Evolutionary conservation across 2,797 vertebrate genomes (phyloP).

Genomic region (Artibeus lituratus): DNA sequence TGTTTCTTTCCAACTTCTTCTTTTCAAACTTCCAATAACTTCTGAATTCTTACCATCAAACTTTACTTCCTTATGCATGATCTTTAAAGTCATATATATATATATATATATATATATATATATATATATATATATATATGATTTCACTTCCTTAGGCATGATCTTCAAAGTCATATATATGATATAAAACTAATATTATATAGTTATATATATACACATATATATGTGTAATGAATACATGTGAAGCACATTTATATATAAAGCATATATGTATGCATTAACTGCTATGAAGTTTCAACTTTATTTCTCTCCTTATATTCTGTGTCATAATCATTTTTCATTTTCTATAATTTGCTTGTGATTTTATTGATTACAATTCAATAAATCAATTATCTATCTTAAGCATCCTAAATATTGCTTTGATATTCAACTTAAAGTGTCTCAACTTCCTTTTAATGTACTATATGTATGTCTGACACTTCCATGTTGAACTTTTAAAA

Average conservation of each 20-base stretch:
- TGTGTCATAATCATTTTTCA: background rate
- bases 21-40: background rate
- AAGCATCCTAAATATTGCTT: background rate
- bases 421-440: too few species aligned
- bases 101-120: too few species aligned
- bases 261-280: background rate
- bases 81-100: background rate
- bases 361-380: background rate
- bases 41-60: background rate
- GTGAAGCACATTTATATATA: too few species aligned
- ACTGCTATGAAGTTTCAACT: background rate
- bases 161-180: too few species aligned
- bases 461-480: background rate
- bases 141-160: too few species aligned
- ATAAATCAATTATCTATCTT: background rate
- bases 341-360: background rate
- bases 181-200: too few species aligned
- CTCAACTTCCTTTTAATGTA: background rate
- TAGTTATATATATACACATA: too few species aligned
- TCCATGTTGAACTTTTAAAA: background rate
- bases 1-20: background rate
- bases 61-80: background rate
- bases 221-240: too few species aligned
- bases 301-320: background rate
- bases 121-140: too few species aligned